Evolutionary conservation across 2,797 vertebrate species (phyloP), one percentile per base, ranked within the genome.

Genomic region (Stomatorhinus walkeri): DNA sequence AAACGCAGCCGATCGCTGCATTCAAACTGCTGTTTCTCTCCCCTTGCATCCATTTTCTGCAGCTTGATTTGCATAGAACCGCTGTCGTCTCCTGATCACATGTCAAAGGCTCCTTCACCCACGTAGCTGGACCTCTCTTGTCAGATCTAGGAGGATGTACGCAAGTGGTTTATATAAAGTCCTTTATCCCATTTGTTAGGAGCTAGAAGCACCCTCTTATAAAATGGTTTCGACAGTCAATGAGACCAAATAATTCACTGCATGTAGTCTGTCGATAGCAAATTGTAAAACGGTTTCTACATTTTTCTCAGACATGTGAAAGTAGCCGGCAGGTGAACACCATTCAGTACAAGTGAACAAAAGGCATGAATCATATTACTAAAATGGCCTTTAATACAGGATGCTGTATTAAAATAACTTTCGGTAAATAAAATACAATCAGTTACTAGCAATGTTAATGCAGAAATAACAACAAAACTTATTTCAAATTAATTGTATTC

Each of bases 61-160:
- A 92, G 94, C 94, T 97, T 96, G 94, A 96, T 97, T 98, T 97
- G 96, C 96, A 96, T 97, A 95, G 94, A 95, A 94, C 94, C 95
- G 94, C 94, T 96, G 95, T 95, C 94, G 96, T 94, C 96, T 95
- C 94, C 94, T 94, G 94, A 94, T 95, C 94, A 95, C 96, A 96
- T 98, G 97, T 97, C 97, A 97, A 96, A 95, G 91, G 91, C 95
- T 93, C 94, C 94, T 94, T 96, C 91, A 95, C 92, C 94, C 95
- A 96, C 95, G 96, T 96, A 97, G 96, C 96, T 94, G 93, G 93
- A 94, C 93, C 92, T 40, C 89, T 91, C 94, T 96, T 97, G 97
- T 96, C 96, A 97, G 95, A 97, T 95, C 95, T 90, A 94, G 93
- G 96, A 95, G 95, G 94, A 96, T 93, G 95, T 95, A 40, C 8